These are phyloP conservation scores for Temnothorax curvispinosus DNA, from an alignment of 1,140 invertebrate species.

Conservation along the genomic window DNA sequence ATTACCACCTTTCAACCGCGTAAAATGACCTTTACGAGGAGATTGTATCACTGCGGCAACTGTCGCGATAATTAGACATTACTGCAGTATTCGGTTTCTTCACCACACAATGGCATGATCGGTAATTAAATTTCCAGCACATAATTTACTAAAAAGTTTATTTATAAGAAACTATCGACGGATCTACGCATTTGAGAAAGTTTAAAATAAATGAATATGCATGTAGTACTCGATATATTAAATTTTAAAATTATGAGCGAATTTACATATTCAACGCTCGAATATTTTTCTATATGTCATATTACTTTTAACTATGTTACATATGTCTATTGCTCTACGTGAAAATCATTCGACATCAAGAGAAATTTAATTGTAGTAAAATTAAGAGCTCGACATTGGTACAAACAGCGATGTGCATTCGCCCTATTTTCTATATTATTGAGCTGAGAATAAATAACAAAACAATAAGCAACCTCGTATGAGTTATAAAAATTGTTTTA, in stretches of 20 bases:
- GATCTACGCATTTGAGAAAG: neutral
- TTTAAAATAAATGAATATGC: neutral
- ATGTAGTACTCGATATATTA: neutral
- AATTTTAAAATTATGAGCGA: neutral
- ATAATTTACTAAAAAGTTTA: neutral
- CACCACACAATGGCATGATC: neutral
- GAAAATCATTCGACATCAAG: neutral
- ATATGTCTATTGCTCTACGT: neutral
- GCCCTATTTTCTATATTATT: neutral
- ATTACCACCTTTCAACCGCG: neutral
- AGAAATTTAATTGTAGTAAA: conserved; percentile 5
- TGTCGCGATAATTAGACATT: conserved; percentile 1
- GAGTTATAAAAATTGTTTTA: neutral
- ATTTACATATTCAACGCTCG: neutral
- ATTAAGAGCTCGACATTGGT: neutral
- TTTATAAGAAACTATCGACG: neutral
- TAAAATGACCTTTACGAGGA: conserved; percentile 48
- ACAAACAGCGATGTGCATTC: neutral
- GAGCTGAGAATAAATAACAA: neutral
- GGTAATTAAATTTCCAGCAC: neutral
- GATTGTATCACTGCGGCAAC: conserved; percentile 1
- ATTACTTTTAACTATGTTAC: neutral
- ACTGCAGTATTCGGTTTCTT: neutral
- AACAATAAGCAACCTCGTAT: neutral
- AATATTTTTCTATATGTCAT: neutral